phyloP scores from a whole-genome alignment of 2,113 vertebrate genomes.

The Passer domesticus region DNA sequence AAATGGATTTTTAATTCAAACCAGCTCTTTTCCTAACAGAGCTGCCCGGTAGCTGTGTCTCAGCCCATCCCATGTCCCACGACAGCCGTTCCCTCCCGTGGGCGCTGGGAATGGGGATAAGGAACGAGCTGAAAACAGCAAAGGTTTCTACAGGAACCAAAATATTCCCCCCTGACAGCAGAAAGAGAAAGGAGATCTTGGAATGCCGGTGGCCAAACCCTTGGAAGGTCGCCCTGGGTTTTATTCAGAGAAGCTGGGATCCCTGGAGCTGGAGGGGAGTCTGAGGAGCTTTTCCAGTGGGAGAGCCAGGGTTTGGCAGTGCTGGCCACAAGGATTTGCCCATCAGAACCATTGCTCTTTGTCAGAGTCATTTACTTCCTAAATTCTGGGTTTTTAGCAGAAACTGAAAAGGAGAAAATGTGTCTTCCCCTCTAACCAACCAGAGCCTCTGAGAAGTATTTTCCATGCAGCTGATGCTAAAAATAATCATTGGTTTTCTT shows the following conservation, averaged over 20 bases:
- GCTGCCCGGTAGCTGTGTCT: not conserved
- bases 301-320: not conserved
- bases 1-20: constrained; percentile 1
- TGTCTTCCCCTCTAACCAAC: not conserved
- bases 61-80: not conserved
- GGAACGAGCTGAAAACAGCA: not conserved
- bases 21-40: not conserved
- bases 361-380: not conserved
- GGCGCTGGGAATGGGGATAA: not conserved
- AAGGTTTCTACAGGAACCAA: not conserved
- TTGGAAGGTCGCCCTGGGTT: not conserved
- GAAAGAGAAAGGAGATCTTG: not conserved
- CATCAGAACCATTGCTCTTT: not conserved
- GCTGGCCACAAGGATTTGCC: not conserved
- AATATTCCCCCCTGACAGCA: not conserved
- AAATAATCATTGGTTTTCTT: not conserved
- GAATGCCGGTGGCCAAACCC: not conserved
- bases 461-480: not conserved
- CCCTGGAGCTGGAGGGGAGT: not conserved
- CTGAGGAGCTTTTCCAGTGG: not conserved
- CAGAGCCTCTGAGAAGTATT: not conserved
- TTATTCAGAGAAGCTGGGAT: not conserved
- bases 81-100: fast-evolving
- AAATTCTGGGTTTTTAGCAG: not conserved
- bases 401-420: constrained; percentile 12